Evolutionary conservation across 2,797 vertebrate species (phyloP).

Genomic region (Lepus oiostolus): DNA sequence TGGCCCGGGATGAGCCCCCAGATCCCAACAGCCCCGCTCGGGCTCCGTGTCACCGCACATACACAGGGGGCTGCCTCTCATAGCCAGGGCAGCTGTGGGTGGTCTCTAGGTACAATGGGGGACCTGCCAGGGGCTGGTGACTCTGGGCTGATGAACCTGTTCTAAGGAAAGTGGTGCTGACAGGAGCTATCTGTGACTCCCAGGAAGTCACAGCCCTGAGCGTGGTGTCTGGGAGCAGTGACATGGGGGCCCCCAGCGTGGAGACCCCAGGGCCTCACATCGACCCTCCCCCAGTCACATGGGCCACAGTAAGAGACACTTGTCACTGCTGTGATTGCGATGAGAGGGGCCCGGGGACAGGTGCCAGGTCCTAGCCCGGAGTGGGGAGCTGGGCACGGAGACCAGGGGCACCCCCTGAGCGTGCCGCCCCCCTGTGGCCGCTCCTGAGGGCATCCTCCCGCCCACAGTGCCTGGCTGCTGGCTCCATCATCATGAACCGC

Average conservation of each 20-base stretch:
- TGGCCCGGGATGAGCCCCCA: too few species aligned
- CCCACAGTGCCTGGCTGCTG: conserved; percentile 96
- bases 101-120: neutral
- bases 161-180: accelerated
- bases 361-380: accelerated
- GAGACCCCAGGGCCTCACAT: neutral
- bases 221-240: accelerated
- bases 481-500: conserved; percentile 99
- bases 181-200: neutral
- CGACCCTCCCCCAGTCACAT: too few species aligned
- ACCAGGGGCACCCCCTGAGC: neutral
- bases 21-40: too few species aligned
- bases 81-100: neutral
- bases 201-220: neutral
- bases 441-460: neutral
- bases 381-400: neutral
- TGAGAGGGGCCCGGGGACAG: neutral
- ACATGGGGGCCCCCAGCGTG: accelerated
- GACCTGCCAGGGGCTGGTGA: accelerated
- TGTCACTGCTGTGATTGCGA: accelerated
- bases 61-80: too few species aligned
- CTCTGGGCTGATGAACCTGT: neutral
- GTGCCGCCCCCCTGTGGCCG: accelerated
- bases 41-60: accelerated
- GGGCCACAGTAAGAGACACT: neutral